Conservation (phyloP, 2,888 invertebrate species). For the Panzeria rudis region DNA sequence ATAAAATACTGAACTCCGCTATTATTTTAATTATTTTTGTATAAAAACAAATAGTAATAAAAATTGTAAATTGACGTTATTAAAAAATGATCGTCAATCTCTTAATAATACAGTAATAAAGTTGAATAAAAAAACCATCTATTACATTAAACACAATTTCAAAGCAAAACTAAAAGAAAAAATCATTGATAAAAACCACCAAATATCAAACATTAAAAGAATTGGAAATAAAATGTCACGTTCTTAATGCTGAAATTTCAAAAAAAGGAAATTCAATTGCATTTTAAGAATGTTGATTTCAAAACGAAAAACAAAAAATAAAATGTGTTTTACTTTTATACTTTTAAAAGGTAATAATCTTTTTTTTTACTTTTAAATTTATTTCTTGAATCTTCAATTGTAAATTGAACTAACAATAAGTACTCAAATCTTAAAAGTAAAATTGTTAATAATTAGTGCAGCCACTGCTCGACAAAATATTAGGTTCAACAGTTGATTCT, state of each 20-base stretch:
- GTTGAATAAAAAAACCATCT: conserved; percentile 21
- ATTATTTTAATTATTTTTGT: conserved; percentile 12
- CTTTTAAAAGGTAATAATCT: no score
- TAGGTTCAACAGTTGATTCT: no score
- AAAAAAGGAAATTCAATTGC: conserved; percentile 28
- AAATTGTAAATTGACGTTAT: conserved; percentile 60
- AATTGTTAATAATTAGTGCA: no score
- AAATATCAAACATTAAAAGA: conserved; percentile 63
- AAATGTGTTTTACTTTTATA: conserved; percentile 53
- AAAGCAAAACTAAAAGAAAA: conserved; percentile 35
- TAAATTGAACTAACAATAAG: no score
- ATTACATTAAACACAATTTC: conserved; percentile 36
- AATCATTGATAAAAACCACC: conserved; percentile 58
- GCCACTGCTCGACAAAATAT: no score
- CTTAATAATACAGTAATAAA: conserved; percentile 25
- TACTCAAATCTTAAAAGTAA: no score
- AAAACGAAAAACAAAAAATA: conserved; percentile 34
- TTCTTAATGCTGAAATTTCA: conserved; percentile 54
- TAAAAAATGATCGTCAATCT: conserved; percentile 35
- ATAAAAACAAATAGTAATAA: conserved; percentile 13
- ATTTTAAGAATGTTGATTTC: conserved; percentile 55
- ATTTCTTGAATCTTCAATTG: no score
- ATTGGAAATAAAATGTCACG: conserved; percentile 69
- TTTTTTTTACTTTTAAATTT: no score
- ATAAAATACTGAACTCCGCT: no score